phyloP scores from a whole-genome alignment of 2,888 invertebrate genomes.

The Tetranychus truncatus region DNA sequence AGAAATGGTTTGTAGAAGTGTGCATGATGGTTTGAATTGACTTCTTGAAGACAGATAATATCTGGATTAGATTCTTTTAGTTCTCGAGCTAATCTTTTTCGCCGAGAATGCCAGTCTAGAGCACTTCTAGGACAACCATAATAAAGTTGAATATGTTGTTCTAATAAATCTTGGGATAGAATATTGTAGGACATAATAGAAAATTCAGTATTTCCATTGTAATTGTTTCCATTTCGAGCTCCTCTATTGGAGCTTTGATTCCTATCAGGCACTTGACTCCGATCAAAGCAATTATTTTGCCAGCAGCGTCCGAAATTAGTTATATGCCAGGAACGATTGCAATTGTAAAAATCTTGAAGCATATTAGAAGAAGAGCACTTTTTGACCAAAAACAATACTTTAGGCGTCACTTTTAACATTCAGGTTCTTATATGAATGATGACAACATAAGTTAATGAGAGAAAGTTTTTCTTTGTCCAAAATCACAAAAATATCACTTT shows the following conservation, averaged over 20 bases:
- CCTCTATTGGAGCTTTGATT: too few relatives aligned
- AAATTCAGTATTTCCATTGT: conserved; percentile 34
- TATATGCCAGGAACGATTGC: not conserved
- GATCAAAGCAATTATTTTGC: not conserved
- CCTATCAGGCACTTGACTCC: too few relatives aligned
- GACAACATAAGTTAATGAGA: too few relatives aligned
- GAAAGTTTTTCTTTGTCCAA: too few relatives aligned
- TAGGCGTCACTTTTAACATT: not conserved
- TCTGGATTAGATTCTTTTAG: conserved; percentile 42
- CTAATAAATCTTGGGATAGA: conserved; percentile 59
- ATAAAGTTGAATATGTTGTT: conserved; percentile 53
- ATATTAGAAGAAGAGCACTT: not conserved
- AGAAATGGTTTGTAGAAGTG: conserved; percentile 41
- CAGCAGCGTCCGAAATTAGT: not conserved
- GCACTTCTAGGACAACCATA: conserved; percentile 39
- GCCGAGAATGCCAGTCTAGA: conserved; percentile 53
- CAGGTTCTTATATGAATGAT: not conserved
- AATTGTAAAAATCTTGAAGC: not conserved
- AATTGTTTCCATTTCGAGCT: too few relatives aligned
- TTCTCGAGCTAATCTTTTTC: conserved; percentile 41
- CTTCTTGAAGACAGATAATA: conserved; percentile 73
- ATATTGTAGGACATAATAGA: conserved; percentile 69
- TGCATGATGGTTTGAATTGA: conserved; percentile 53
- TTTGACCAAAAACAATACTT: not conserved
- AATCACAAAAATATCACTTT: too few relatives aligned